Conservation (phyloP, 2,888 invertebrate genomes). For the Doris montereyensis region DNA sequence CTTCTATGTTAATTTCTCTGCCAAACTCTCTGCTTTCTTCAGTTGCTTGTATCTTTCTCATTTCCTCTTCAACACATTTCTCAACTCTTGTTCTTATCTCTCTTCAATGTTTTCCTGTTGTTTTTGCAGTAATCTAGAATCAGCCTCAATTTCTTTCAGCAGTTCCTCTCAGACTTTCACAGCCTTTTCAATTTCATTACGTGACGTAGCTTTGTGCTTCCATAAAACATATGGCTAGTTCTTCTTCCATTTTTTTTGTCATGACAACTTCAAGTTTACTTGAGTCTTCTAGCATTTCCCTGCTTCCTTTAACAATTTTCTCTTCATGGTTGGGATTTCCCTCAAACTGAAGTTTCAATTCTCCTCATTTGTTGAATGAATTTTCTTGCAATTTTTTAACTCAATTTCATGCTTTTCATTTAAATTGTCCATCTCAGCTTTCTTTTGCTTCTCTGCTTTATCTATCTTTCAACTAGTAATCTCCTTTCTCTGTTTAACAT, state of each 20-base stretch:
- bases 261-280: not conserved
- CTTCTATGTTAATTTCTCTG: slow-evolving; percentile 7
- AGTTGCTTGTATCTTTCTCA: not conserved
- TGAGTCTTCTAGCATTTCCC: not conserved
- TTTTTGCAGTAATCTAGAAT: too few species aligned
- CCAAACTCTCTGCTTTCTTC: not conserved
- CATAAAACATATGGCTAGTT: slow-evolving; percentile 16
- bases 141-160: slow-evolving; percentile 2
- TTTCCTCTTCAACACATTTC: not conserved
- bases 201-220: slow-evolving; percentile 30
- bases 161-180: slow-evolving; percentile 19
- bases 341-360: too few species aligned
- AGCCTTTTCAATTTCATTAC: slow-evolving; percentile 15
- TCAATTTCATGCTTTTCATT: not conserved
- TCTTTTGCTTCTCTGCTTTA: not conserved
- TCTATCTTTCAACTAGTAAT: not conserved
- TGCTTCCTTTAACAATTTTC: not conserved
- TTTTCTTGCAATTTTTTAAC: slow-evolving; percentile 4
- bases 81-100: not conserved
- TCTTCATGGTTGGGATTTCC: not conserved
- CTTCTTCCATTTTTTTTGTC: slow-evolving; percentile 6
- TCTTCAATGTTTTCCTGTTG: not conserved
- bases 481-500: not conserved
- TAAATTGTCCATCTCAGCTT: not conserved
- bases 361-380: too few species aligned